Evolutionary conservation across 2,888 invertebrate genomes (phyloP).

Genomic region (Antheraea yamamai): DNA sequence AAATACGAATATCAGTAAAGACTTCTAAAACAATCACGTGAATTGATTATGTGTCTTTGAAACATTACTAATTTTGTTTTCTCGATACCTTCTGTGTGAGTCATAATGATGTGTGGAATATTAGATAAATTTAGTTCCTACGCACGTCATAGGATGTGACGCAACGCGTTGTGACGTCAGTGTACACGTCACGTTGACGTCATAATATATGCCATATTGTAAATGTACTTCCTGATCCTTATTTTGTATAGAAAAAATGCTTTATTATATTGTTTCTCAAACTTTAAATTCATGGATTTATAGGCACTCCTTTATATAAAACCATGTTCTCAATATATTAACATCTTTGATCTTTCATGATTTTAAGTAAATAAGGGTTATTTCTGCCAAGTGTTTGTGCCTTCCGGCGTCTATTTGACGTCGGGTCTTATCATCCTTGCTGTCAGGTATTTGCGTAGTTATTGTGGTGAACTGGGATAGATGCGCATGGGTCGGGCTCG

Average conservation of each 20-base stretch:
- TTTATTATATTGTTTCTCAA: background rate
- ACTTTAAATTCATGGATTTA: background rate
- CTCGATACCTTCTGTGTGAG: background rate
- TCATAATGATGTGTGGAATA: background rate
- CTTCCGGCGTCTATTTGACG: no score
- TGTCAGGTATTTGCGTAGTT: background rate
- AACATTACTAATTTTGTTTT: background rate
- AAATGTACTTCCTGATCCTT: background rate
- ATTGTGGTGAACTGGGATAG: background rate
- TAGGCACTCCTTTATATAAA: background rate
- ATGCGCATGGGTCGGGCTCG: background rate
- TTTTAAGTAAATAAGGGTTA: background rate
- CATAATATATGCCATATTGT: background rate
- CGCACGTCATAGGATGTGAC: background rate
- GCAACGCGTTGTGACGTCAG: background rate
- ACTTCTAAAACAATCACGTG: background rate
- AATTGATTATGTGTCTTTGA: background rate
- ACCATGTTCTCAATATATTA: background rate
- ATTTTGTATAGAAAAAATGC: background rate
- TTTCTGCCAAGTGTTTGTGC: background rate
- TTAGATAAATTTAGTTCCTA: background rate
- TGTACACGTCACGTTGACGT: background rate
- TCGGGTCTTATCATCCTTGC: background rate
- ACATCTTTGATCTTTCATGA: background rate
- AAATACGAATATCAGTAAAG: background rate